A percentile compares a stretch with the other conserved stretches of the same genome.
Conservation (phyloP, 2,113 vertebrate genomes). For the Microcebus tavaratra region DNA sequence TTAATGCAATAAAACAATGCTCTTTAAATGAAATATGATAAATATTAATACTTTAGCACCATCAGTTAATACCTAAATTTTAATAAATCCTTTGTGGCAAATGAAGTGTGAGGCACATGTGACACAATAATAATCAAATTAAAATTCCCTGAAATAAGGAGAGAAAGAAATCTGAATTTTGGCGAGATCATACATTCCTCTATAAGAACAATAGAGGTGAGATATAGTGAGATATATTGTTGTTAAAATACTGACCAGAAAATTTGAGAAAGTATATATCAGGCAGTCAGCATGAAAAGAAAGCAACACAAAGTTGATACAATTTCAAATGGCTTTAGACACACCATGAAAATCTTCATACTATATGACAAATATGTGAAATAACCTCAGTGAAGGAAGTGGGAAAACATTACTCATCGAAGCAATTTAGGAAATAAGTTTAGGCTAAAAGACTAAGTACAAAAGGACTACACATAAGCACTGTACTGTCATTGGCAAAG, state of each 20-base stretch:
- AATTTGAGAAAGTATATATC: not conserved
- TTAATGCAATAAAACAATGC: not conserved
- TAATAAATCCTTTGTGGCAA: not conserved
- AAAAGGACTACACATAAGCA: not conserved
- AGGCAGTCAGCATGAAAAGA: not conserved
- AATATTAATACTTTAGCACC: not conserved
- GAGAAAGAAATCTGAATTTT: not conserved
- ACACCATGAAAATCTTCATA: not conserved
- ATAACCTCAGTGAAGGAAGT: not conserved
- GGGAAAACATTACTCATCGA: not conserved
- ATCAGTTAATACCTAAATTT: not conserved
- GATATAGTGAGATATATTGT: not conserved
- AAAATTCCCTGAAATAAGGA: constrained; percentile 26
- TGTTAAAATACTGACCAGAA: not conserved
- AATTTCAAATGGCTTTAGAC: not conserved
- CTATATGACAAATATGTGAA: not conserved
- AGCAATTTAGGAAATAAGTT: not conserved
- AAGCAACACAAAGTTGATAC: not conserved
- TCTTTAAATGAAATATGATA: not conserved
- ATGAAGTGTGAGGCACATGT: not conserved
- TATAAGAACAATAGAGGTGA: no score
- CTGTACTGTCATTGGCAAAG: not conserved
- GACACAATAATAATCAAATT: not conserved
- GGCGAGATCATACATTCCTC: not conserved
- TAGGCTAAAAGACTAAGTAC: not conserved